Evolutionary conservation across 2,113 vertebrate species (phyloP).

Genomic region (Hylia prasina): DNA sequence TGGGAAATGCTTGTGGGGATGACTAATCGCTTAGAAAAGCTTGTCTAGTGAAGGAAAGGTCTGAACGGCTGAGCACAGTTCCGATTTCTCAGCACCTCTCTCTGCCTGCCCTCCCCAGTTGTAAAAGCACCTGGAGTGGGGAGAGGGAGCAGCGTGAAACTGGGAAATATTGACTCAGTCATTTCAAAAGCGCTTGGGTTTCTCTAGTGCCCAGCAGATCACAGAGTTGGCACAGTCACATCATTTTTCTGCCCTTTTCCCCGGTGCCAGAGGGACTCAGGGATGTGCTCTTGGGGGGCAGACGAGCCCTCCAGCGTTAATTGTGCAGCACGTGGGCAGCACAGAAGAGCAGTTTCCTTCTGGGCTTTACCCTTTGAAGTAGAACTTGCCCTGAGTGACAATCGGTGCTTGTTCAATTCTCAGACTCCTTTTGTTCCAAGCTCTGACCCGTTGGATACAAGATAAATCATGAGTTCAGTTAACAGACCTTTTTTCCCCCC

Average conservation of each 20-base stretch:
- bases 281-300: neutral
- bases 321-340: neutral
- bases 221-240: neutral
- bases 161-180: neutral
- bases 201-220: neutral
- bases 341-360: neutral
- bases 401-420: neutral
- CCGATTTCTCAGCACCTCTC: neutral
- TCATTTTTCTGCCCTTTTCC: neutral
- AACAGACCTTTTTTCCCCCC: neutral
- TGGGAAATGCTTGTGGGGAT: slow-evolving; percentile 23
- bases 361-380: neutral
- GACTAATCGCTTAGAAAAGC: slow-evolving; percentile 14
- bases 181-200: neutral
- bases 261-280: neutral
- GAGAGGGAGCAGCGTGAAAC: neutral
- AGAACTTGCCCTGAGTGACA: neutral
- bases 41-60: neutral
- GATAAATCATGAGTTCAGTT: neutral
- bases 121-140: neutral
- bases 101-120: neutral
- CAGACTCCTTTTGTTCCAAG: slow-evolving; percentile 20
- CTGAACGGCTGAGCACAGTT: neutral
- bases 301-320: neutral
- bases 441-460: neutral